These are phyloP conservation scores for Hippocampus guttulatus DNA, from an alignment of 2,113 vertebrate species.

Conservation along the genomic window DNA sequence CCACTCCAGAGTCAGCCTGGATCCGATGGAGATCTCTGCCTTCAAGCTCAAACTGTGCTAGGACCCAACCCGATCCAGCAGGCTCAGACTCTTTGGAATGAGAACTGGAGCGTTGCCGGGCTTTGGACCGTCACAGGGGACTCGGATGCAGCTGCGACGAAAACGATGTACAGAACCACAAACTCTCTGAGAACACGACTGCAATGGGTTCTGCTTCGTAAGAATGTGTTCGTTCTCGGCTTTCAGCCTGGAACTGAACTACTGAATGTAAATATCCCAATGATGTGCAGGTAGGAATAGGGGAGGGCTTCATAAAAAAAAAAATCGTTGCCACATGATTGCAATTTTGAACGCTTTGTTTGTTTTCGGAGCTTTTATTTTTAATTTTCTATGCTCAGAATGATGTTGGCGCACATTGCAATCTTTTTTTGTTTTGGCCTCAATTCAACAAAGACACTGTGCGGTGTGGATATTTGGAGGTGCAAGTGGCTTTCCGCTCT, in stretches of 20 bases:
- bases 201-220: slow-evolving; percentile 39
- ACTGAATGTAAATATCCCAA: slow-evolving; percentile 71
- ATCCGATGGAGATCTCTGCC: slow-evolving; percentile 91
- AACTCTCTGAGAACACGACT: slow-evolving; percentile 14
- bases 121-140: slow-evolving; percentile 20
- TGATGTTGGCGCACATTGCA: slow-evolving; percentile 18
- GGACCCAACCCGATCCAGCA: slow-evolving; percentile 17
- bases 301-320: not conserved
- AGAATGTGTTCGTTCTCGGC: slow-evolving; percentile 42
- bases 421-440: slow-evolving; percentile 16
- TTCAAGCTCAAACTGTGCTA: slow-evolving; percentile 89
- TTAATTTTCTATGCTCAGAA: slow-evolving; percentile 19
- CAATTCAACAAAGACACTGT: slow-evolving; percentile 54
- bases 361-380: slow-evolving; percentile 24
- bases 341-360: slow-evolving; percentile 70
- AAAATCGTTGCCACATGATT: slow-evolving; percentile 42
- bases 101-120: slow-evolving; percentile 6
- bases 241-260: slow-evolving; percentile 50
- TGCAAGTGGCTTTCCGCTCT: not conserved
- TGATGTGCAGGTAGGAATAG: slow-evolving; percentile 2
- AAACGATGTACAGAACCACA: slow-evolving; percentile 28
- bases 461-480: slow-evolving; percentile 12
- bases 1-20: slow-evolving; percentile 79
- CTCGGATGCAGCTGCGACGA: slow-evolving; percentile 27
- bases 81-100: slow-evolving; percentile 46